Conservation (phyloP, 2,888 invertebrate species). For the Strigamia transsilvanica region DNA sequence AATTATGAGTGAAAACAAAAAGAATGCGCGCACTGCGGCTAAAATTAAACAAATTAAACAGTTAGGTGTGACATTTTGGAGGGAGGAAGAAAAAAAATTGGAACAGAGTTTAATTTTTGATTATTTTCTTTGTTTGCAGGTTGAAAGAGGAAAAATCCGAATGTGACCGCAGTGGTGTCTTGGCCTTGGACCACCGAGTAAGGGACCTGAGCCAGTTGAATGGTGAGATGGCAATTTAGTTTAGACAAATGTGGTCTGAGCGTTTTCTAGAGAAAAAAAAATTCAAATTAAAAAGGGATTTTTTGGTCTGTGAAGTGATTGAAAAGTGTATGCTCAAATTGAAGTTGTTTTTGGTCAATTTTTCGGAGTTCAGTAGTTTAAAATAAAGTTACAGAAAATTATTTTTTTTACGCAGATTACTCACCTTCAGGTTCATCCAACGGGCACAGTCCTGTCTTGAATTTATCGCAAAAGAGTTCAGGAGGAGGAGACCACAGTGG, state of each 20-base stretch:
- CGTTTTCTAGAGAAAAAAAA: background rate
- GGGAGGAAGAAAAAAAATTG: background rate
- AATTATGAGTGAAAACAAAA: slow-evolving; percentile 43
- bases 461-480: slow-evolving; percentile 86
- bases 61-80: slow-evolving; percentile 6
- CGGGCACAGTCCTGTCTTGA: slow-evolving; percentile 69
- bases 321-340: too few species aligned
- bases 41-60: background rate
- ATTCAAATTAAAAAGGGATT: background rate
- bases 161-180: slow-evolving; percentile 74
- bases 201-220: slow-evolving; percentile 87
- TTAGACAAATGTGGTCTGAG: background rate
- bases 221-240: slow-evolving; percentile 67
- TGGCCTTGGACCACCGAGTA: slow-evolving; percentile 82
- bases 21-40: background rate
- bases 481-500: slow-evolving; percentile 66
- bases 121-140: slow-evolving; percentile 68
- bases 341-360: too few species aligned
- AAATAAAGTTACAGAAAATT: slow-evolving; percentile 4
- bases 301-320: too few species aligned
- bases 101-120: background rate
- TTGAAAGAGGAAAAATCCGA: slow-evolving; percentile 87
- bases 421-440: slow-evolving; percentile 56
- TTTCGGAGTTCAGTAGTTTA: background rate
- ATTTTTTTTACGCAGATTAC: slow-evolving; percentile 54